phyloP scores from a whole-genome alignment of 2,888 invertebrate genomes.

The Pseudoips prasinana region DNA sequence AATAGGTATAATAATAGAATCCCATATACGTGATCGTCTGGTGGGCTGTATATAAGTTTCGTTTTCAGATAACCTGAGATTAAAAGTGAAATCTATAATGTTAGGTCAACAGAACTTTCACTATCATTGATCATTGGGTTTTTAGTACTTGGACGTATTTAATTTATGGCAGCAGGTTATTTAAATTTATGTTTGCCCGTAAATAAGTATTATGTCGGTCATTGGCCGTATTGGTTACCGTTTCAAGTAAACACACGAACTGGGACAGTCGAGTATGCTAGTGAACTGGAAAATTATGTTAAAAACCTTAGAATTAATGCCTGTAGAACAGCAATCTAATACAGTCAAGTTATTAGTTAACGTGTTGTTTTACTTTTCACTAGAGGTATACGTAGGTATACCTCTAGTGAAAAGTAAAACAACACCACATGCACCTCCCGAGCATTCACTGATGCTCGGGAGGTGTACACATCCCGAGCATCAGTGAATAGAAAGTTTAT shows the following conservation, averaged over 20 bases:
- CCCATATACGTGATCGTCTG: too few relatives aligned
- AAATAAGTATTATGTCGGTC: conserved; percentile 40
- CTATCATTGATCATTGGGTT: conserved; percentile 19
- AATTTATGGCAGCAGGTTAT: conserved; percentile 6
- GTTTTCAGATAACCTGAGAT: conserved; percentile 17
- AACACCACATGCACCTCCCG: too few relatives aligned
- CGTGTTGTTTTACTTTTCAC: too few relatives aligned
- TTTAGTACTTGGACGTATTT: conserved; percentile 6
- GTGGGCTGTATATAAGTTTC: conserved; percentile 1
- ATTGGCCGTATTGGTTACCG: conserved; percentile 48
- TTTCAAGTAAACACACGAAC: conserved; percentile 60
- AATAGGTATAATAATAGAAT: too few relatives aligned
- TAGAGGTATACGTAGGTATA: too few relatives aligned
- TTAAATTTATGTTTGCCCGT: conserved; percentile 18
- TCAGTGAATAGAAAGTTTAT: too few relatives aligned
- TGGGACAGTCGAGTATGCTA: conserved; percentile 42
- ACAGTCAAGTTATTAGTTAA: too few relatives aligned
- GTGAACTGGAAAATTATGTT: conserved; percentile 33
- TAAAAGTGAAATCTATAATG: conserved; percentile 20
- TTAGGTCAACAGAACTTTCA: conserved; percentile 15
- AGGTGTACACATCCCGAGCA: too few relatives aligned
- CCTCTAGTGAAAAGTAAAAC: too few relatives aligned
- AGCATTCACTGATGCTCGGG: too few relatives aligned
- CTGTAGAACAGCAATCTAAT: too few relatives aligned
- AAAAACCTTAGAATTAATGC: too few relatives aligned